Conservation (phyloP, 1,140 invertebrate species). For the Eciton burchellii region DNA sequence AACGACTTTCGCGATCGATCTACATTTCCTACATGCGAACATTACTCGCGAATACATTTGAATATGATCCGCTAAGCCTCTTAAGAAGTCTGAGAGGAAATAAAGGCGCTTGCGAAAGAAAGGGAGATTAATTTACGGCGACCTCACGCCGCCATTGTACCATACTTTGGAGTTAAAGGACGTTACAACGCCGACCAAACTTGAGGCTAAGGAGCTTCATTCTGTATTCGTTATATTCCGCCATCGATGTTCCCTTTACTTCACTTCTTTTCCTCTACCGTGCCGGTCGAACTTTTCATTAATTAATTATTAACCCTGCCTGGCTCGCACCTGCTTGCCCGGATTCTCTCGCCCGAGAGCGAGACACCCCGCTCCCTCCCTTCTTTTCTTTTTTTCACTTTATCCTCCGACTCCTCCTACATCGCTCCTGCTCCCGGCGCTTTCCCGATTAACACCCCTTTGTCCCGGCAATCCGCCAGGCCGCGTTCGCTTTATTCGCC, state of each 20-base stretch:
- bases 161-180: constrained; percentile 2
- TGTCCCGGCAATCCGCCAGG: constrained; percentile 57
- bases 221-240: constrained; percentile 27
- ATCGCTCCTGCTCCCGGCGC: neutral
- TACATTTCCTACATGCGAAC: neutral
- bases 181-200: constrained; percentile 10
- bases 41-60: too few species aligned
- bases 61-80: too few species aligned
- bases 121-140: constrained; percentile 26
- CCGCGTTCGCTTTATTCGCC: constrained; percentile 62
- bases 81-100: too few species aligned
- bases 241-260: constrained; percentile 18
- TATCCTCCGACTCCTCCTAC: neutral
- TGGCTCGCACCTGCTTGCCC: constrained; percentile 13
- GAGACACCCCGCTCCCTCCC: neutral
- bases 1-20: neutral
- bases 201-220: constrained; percentile 34
- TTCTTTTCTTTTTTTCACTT: neutral
- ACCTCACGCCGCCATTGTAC: constrained; percentile 1
- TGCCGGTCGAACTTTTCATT: constrained; percentile 25
- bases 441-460: constrained; percentile 66
- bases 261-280: neutral
- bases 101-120: neutral
- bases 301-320: constrained; percentile 47
- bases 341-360: too few species aligned